Evolutionary conservation across 2,113 vertebrate species (phyloP), one percentile per base, ranked within the genome.

Genomic region (Tyto alba): DNA sequence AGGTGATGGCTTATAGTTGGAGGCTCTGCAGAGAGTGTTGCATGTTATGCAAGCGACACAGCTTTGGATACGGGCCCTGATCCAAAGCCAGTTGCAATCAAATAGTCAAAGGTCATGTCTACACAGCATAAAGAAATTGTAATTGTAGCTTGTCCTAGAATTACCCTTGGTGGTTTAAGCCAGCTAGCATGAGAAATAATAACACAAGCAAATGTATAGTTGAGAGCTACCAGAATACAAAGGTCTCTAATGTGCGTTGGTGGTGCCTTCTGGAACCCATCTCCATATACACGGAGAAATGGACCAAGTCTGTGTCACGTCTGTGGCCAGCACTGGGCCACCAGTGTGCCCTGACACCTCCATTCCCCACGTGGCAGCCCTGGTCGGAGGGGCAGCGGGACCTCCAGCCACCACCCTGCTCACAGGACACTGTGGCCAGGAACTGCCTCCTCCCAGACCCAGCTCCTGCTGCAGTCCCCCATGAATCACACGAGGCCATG

Each of bases 71-170:
- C 6, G 2, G 71, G 87, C 95, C 95, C 95, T 96, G 96, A 82
- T 85, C 84, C 90, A 93, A 79, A 94, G 95, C 95, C 96, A 95
- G 86, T 63, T 90, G 83, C 86, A 89, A 91, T 91, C 91, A 94
- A 92, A 75, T 57, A 87, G 94, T 76, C 96, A 96, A 95, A 96
- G 96, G 96, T 96, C 95, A 45, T 79, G 94, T 96, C 94, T 95
- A 88, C 89, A 94, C 62, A 79, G 81, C 77, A 96, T 90, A 88
- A 88, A 96, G 74, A 83, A 95, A 81, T 47, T 85, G 90, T 91
- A 94, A 85, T 55, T 90, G 88, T 77, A 96, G 78, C 72, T 85
- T 93, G 95, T 96, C 95, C 93, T 95, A 94, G 90, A 88, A 91
- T 95, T 96, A 97, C 91, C 87, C 93, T 89, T 64, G 69, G 71